Evolutionary conservation across 1,140 invertebrate species (phyloP).

Genomic region (Drosophila nigromelanica): DNA sequence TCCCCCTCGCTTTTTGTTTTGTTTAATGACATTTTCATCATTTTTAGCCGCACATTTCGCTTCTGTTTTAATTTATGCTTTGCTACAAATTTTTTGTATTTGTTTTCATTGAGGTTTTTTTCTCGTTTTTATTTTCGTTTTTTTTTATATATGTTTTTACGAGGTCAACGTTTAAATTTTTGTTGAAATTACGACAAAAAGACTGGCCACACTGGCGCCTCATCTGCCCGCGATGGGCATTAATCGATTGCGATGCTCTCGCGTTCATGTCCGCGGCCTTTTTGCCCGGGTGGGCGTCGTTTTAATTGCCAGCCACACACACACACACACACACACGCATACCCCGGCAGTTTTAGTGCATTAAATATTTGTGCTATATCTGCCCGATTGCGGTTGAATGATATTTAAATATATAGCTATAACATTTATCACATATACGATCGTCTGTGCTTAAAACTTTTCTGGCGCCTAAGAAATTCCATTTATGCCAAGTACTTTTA

Average conservation of each 20-base stretch:
- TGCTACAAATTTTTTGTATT: conserved; percentile 44
- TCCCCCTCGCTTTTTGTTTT: conserved; percentile 17
- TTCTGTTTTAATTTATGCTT: conserved; percentile 61
- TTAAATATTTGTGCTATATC: conserved; percentile 63
- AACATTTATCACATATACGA: conserved; percentile 19
- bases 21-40: conserved; percentile 59
- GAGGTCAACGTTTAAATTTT: conserved; percentile 76
- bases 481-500: not conserved
- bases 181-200: conserved; percentile 44
- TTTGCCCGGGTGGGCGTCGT: conserved; percentile 51
- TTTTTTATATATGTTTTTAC: conserved; percentile 34
- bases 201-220: conserved; percentile 41
- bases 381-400: conserved; percentile 41
- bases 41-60: conserved; percentile 65
- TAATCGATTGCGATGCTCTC: conserved; percentile 18
- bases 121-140: conserved; percentile 25
- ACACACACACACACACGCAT: conserved; percentile 25
- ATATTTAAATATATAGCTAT: conserved; percentile 58
- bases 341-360: conserved; percentile 21
- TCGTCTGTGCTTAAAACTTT: conserved; percentile 13
- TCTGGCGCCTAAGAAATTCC: conserved; percentile 6
- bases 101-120: conserved; percentile 14
- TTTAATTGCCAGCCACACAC: conserved; percentile 61
- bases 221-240: conserved; percentile 44
- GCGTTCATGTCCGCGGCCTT: conserved; percentile 34